Conservation (phyloP, 2,888 invertebrate genomes). For the Drosophila multiciliata region DNA sequence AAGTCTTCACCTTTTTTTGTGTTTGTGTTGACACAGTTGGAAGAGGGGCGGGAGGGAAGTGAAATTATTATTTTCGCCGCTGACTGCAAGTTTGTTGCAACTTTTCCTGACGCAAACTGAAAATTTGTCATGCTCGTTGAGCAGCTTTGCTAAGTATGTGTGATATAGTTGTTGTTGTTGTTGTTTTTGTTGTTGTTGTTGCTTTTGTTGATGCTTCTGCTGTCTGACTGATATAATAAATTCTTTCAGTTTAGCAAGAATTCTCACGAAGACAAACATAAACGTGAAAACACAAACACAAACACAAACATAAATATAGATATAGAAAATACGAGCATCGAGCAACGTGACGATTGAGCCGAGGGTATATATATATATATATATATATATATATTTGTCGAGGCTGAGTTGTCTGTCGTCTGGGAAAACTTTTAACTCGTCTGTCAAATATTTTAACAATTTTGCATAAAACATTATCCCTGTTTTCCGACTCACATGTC, state of each 20-base stretch:
- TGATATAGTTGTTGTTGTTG: slow-evolving; percentile 19
- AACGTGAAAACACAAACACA: slow-evolving; percentile 38
- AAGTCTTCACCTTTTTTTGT: slow-evolving; percentile 22
- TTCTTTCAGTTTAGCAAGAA: slow-evolving; percentile 75
- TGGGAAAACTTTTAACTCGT: slow-evolving; percentile 73
- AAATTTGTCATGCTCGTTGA: slow-evolving; percentile 79
- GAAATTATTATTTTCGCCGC: slow-evolving; percentile 70
- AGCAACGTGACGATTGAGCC: slow-evolving; percentile 9
- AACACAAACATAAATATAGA: slow-evolving; percentile 57
- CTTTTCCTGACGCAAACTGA: slow-evolving; percentile 75
- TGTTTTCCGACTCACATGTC: slow-evolving; percentile 32
- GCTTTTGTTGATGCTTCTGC: slow-evolving; percentile 14
- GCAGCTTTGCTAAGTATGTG: slow-evolving; percentile 60
- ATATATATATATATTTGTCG: slow-evolving; percentile 5
- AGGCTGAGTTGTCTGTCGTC: slow-evolving; percentile 53
- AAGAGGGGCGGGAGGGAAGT: slow-evolving; percentile 21
- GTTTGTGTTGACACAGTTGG: slow-evolving; percentile 42
- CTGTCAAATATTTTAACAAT: slow-evolving; percentile 79
- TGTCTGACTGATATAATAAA: slow-evolving; percentile 70
- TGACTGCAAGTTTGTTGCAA: slow-evolving; percentile 77
- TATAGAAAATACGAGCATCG: slow-evolving; percentile 54
- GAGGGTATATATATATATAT: neutral
- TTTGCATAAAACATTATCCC: slow-evolving; percentile 77
- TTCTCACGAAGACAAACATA: slow-evolving; percentile 64
- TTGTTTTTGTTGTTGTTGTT: slow-evolving; percentile 10